phyloP scores from a whole-genome alignment of 2,797 vertebrate species.

The Periparus ater region DNA sequence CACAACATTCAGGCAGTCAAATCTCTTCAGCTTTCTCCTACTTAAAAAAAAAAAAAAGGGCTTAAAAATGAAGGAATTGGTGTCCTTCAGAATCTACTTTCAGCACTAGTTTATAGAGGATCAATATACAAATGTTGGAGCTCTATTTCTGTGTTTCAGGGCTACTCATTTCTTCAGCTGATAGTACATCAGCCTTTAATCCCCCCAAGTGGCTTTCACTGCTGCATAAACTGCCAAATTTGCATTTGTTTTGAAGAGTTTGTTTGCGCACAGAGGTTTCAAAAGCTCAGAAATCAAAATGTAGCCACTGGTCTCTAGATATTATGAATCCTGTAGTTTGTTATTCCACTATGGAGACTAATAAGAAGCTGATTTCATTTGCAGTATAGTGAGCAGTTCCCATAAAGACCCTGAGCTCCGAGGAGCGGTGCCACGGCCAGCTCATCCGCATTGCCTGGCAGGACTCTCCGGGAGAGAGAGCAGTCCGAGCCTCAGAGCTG shows the following conservation, averaged over 20 bases:
- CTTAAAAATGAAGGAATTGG: neutral
- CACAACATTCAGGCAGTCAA: neutral
- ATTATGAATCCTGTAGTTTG: neutral
- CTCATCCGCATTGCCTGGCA: neutral
- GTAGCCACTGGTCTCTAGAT: constrained; percentile 38
- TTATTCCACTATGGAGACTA: constrained; percentile 24
- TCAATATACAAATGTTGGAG: constrained; percentile 47
- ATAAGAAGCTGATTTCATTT: constrained; percentile 10
- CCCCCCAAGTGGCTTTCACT: constrained; percentile 43
- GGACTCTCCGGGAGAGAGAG: neutral
- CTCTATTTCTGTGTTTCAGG: constrained; percentile 43
- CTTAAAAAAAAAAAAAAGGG: neutral
- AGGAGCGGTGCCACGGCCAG: neutral
- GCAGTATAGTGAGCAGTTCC: neutral
- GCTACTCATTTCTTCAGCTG: constrained; percentile 58
- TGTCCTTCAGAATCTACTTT: constrained; percentile 34
- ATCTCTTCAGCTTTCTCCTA: neutral
- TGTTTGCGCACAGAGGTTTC: constrained; percentile 26
- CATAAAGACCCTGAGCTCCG: neutral
- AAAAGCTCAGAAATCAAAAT: constrained; percentile 38
- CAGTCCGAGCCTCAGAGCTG: neutral
- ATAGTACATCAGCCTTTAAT: constrained; percentile 64
- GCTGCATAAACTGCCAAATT: constrained; percentile 57
- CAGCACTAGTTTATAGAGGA: neutral
- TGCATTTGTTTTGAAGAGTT: constrained; percentile 66